Conservation (phyloP, 2,113 vertebrate species). For the Nothobranchius kuhntae region DNA sequence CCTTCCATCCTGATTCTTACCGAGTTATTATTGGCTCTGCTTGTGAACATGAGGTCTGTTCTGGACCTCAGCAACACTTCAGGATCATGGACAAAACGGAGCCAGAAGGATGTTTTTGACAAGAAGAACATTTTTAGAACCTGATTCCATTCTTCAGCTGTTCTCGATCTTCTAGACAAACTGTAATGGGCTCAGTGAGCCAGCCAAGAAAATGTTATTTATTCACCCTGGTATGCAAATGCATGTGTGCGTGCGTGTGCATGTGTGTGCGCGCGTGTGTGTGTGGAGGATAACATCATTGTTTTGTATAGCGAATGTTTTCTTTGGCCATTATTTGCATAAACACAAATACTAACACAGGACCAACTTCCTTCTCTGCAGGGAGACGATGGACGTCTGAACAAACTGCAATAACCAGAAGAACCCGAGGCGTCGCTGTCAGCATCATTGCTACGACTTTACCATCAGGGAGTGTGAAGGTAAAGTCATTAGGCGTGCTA, state of each 20-base stretch:
- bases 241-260: not conserved
- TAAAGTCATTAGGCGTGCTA: not conserved
- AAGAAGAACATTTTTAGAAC: no score
- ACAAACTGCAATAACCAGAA: constrained; percentile 34
- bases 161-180: no score
- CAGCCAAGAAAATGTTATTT: no score
- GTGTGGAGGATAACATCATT: constrained; percentile 45
- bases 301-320: constrained; percentile 56
- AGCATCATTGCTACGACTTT: not conserved
- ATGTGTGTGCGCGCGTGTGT: not conserved
- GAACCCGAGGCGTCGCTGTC: constrained; percentile 14
- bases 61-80: no score
- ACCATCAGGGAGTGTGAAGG: constrained; percentile 28
- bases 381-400: constrained; percentile 58
- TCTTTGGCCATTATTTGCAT: constrained; percentile 61
- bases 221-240: constrained; percentile 15
- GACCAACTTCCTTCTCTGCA: constrained; percentile 14
- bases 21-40: no score
- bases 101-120: no score
- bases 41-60: no score
- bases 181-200: not conserved
- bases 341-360: constrained; percentile 47
- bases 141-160: no score
- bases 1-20: no score
- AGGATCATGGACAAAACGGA: no score